A percentile compares a stretch with the other conserved stretches of the same genome.
Conservation (phyloP, 2,888 invertebrate genomes). For the Druceiella hillmani region DNA sequence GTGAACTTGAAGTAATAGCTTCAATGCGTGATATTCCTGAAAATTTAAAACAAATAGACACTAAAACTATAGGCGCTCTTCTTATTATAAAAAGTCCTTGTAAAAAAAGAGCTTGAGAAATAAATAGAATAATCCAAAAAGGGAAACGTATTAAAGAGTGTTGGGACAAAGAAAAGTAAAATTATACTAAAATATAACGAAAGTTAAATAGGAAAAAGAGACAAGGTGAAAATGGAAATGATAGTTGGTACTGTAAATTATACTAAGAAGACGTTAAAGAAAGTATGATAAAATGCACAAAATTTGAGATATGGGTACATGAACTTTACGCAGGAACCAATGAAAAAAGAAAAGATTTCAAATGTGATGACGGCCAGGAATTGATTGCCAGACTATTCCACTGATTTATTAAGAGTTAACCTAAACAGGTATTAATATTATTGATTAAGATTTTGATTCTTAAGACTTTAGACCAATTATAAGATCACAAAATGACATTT, state of each 20-base stretch:
- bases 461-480: constrained; percentile 2
- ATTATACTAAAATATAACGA: constrained; percentile 11
- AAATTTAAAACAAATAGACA: constrained; percentile 4
- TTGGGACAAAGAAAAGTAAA: constrained; percentile 7
- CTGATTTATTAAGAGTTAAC: constrained; percentile 2
- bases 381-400: constrained; percentile 2
- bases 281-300: constrained; percentile 12
- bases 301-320: constrained; percentile 13
- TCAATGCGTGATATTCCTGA: too few species aligned
- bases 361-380: constrained; percentile 3
- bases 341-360: constrained; percentile 10
- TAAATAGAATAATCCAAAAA: constrained; percentile 12
- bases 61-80: constrained; percentile 10
- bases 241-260: too few species aligned
- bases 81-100: constrained; percentile 11
- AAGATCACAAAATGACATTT: too few species aligned
- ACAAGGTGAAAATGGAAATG: constrained; percentile 13
- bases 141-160: constrained; percentile 10
- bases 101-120: constrained; percentile 11
- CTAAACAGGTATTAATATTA: constrained; percentile 2
- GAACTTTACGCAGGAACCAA: constrained; percentile 14
- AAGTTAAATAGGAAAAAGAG: constrained; percentile 13
- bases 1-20: too few species aligned
- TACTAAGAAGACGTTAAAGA: constrained; percentile 13
- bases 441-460: neutral